Evolutionary conservation across 2,888 invertebrate species (phyloP), one percentile per base, ranked within the genome.

Genomic region (Meandrusa payeni): DNA sequence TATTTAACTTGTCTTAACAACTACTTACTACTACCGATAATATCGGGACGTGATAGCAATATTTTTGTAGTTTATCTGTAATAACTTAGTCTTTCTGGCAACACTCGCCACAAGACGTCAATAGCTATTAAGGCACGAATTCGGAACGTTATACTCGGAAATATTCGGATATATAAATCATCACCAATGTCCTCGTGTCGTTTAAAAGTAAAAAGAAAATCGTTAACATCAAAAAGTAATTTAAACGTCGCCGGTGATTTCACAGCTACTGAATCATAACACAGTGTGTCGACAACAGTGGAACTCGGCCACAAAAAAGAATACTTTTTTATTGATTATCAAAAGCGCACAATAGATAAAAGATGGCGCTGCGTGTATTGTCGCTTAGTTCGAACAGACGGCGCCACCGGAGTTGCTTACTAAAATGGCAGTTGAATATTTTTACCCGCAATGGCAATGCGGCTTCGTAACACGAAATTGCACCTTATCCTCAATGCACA

Each of bases 371-470:
- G 76, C 61, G 54, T 60, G 76, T 76, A 80, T 79, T 82, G 81
- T 78, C 73, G 72, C 70, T 75, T 67, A 72, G 74, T 72, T 73
- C 69, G 69, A 70, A 82, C 75, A 76, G 83, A 83, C 86, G 83
- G 82, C 83, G 85, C 86, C 86, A 86, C 86, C 86, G 72, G 82
- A 79, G 83, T 81, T 74, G 86, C 68, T 76, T 80, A 81, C 85
- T 79, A 82, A 85, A 85, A 85, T 86, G 85, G 83, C 79, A 82
- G 85, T 83, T 80, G 82, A 80, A 83, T 85, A 83, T 85, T 82
- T 83, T 81, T 72, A 74, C 76, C 69, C 67, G 66, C 74, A 72
- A 73, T 67, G 62, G 59, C 64, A 59, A 47, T 43, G 43, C 28
- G 20, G 19, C 3, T 12, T 6, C 22, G 37, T 39, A 49, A 54